Evolutionary conservation across 2,797 vertebrate species (phyloP).

Genomic region (Brotogeris chrysoptera): DNA sequence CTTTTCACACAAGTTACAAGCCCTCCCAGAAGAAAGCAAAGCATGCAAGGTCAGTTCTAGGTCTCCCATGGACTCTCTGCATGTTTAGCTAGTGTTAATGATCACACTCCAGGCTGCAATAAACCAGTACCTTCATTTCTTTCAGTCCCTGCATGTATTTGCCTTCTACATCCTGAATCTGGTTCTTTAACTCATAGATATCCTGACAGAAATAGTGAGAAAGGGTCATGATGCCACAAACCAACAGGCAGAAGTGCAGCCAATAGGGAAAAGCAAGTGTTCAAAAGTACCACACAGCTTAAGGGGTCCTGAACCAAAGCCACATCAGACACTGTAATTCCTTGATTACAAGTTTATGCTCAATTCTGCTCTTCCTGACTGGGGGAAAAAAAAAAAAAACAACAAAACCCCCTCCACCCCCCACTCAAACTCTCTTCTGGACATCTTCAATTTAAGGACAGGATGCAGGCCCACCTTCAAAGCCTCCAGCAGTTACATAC

Average conservation of each 20-base stretch:
- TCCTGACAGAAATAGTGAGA: constrained; percentile 80
- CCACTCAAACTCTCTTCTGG: background rate
- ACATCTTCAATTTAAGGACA: background rate
- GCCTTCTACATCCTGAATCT: constrained; percentile 96
- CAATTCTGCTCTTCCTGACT: background rate
- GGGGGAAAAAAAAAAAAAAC: accelerated
- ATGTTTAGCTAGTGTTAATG: constrained; percentile 40
- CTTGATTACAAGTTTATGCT: background rate
- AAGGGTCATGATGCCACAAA: background rate
- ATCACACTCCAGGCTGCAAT: background rate
- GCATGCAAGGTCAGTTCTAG: background rate
- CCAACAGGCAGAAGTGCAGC: accelerated
- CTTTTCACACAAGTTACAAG: background rate
- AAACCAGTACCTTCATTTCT: constrained; percentile 88
- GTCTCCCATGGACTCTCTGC: background rate
- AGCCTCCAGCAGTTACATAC: background rate
- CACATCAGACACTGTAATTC: background rate
- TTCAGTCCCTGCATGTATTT: constrained; percentile 94
- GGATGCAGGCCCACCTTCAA: accelerated
- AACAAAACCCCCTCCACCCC: too few relatives aligned
- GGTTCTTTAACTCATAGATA: constrained; percentile 97
- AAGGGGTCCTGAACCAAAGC: background rate
- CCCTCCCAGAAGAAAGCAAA: background rate
- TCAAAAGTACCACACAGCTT: background rate
- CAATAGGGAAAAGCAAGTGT: background rate